These are phyloP conservation scores for Arothron firmamentum DNA, from an alignment of 2,113 vertebrate species.

Conservation along the genomic window DNA sequence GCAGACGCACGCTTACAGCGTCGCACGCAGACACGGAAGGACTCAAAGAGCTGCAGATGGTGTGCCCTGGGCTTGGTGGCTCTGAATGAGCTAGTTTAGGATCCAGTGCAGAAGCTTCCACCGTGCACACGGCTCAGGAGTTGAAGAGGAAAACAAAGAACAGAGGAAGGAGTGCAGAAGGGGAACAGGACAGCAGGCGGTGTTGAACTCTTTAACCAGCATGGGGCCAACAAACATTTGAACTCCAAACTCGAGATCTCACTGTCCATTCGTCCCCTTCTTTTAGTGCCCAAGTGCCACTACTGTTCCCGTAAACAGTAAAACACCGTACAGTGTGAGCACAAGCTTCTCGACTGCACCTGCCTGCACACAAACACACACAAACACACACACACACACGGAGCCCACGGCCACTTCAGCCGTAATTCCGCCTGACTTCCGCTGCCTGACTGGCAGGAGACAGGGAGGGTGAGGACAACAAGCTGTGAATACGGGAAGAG, in stretches of 20 bases:
- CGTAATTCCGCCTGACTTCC: slow-evolving; percentile 89
- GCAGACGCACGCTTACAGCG: slow-evolving; percentile 40
- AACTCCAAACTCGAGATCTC: slow-evolving; percentile 59
- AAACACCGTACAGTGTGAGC: slow-evolving; percentile 33
- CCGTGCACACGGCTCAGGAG: background rate
- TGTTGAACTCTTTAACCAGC: slow-evolving; percentile 19
- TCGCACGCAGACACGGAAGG: slow-evolving; percentile 44
- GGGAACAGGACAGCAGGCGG: slow-evolving; percentile 29
- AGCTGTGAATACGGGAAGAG: slow-evolving; percentile 94
- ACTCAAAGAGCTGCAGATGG: slow-evolving; percentile 69
- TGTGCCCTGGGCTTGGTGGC: slow-evolving; percentile 59
- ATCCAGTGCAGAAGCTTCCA: slow-evolving; percentile 52
- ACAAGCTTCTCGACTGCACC: slow-evolving; percentile 40
- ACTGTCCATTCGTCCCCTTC: slow-evolving; percentile 66
- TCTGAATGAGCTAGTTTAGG: slow-evolving; percentile 60
- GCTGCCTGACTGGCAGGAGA: slow-evolving; percentile 84
- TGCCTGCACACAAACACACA: slow-evolving; percentile 1
- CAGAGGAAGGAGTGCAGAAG: background rate
- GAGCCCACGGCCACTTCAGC: slow-evolving; percentile 78
- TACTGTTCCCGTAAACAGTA: background rate
- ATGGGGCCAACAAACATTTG: slow-evolving; percentile 51
- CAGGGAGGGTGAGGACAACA: slow-evolving; percentile 89
- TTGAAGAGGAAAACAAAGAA: background rate
- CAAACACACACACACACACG: slow-evolving; percentile 8
- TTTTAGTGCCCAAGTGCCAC: slow-evolving; percentile 32